These are phyloP conservation scores for Plecotus auritus DNA, from an alignment of 2,113 vertebrate genomes.

Conservation along the genomic window DNA sequence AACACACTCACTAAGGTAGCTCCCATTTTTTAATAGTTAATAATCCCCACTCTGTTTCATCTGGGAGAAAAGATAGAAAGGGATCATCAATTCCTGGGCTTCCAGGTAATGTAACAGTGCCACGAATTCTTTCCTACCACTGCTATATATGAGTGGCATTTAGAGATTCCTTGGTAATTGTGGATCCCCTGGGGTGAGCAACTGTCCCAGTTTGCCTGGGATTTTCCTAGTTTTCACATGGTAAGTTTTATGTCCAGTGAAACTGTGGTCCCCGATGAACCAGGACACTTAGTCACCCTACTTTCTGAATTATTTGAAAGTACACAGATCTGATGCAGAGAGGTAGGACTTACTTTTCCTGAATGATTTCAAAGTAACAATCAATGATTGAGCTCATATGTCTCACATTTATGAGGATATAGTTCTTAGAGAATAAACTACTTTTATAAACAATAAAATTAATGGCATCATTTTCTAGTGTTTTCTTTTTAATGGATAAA, in stretches of 20 bases:
- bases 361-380: background rate
- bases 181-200: background rate
- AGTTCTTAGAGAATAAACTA: background rate
- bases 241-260: background rate
- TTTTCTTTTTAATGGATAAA: background rate
- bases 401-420: background rate
- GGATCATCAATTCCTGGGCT: background rate
- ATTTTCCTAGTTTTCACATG: background rate
- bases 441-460: background rate
- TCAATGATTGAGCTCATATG: background rate
- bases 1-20: background rate
- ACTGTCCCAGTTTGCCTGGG: background rate
- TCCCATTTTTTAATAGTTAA: background rate
- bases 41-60: background rate
- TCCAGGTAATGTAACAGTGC: background rate
- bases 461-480: background rate
- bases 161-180: background rate
- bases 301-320: background rate
- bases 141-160: background rate
- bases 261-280: background rate
- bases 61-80: background rate
- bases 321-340: background rate
- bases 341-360: background rate
- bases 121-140: background rate
- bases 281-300: background rate